phyloP scores from a whole-genome alignment of 2,797 vertebrate genomes.

The Alosa sapidissima region DNA sequence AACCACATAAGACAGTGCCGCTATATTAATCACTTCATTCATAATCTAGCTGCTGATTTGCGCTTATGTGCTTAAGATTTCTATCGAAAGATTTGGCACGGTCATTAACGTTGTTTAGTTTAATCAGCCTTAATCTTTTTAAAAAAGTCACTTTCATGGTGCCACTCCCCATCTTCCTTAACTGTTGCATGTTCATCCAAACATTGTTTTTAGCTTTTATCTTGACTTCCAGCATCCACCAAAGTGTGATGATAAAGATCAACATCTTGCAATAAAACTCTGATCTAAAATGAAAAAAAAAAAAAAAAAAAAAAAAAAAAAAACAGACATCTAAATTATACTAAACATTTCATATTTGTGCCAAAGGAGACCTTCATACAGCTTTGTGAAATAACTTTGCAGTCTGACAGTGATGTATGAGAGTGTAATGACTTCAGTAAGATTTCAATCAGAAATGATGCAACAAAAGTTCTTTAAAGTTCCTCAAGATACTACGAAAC shows the following conservation, averaged over 20 bases:
- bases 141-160: background rate
- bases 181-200: background rate
- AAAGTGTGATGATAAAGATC: slow-evolving; percentile 10
- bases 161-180: background rate
- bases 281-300: background rate
- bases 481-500: slow-evolving; percentile 55
- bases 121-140: background rate
- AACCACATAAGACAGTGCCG: background rate
- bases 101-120: background rate
- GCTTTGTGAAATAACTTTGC: slow-evolving; percentile 44
- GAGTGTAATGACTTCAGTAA: slow-evolving; percentile 42
- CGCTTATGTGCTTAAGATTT: background rate
- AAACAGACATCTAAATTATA: slow-evolving; percentile 29
- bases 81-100: background rate
- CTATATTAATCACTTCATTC: slow-evolving; percentile 15
- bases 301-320: slow-evolving; percentile 12
- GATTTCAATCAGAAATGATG: slow-evolving; percentile 35
- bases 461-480: slow-evolving; percentile 50
- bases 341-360: slow-evolving; percentile 68
- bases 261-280: slow-evolving; percentile 19
- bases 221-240: slow-evolving; percentile 12
- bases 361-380: slow-evolving; percentile 67
- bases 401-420: slow-evolving; percentile 52
- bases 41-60: background rate
- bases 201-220: slow-evolving; percentile 10